phyloP scores from a whole-genome alignment of 2,113 vertebrate genomes.

The Cinclus mexicanus region DNA sequence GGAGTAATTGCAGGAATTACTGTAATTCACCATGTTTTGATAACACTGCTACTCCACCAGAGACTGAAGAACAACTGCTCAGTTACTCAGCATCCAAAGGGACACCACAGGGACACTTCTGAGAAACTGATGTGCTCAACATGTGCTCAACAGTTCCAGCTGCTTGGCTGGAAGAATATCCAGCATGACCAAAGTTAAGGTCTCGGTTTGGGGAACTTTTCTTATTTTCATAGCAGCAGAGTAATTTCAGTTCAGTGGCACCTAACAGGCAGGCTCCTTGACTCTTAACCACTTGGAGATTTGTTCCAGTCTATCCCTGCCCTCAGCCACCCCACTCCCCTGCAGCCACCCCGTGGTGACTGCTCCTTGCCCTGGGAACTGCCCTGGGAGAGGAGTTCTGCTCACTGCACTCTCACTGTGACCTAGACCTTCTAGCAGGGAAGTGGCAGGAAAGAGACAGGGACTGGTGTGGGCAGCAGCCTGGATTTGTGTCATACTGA shows the following conservation, averaged over 20 bases:
- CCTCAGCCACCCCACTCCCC: rapidly evolving
- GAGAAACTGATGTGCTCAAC: not conserved
- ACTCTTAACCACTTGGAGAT: not conserved
- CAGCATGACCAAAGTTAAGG: not conserved
- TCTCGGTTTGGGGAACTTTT: not conserved
- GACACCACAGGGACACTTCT: not conserved
- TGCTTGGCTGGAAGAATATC: not conserved
- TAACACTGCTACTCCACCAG: not conserved
- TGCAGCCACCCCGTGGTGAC: rapidly evolving
- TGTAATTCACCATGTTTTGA: not conserved
- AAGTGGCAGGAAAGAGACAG: not conserved
- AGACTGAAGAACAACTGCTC: not conserved
- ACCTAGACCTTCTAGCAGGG: not conserved
- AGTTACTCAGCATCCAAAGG: not conserved
- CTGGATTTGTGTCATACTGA: not conserved
- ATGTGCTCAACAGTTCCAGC: not conserved
- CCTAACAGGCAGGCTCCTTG: not conserved
- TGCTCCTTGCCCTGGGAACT: rapidly evolving
- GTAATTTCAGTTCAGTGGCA: not conserved
- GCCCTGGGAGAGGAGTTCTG: not conserved
- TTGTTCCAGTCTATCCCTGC: not conserved
- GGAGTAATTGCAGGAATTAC: constrained; percentile 31
- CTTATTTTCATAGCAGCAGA: not conserved
- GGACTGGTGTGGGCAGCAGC: not conserved
- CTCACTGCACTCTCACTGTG: rapidly evolving